Evolutionary conservation across 2,888 invertebrate genomes (phyloP), one percentile per base, ranked within the genome.

Genomic region (Sipunculus nudus): DNA sequence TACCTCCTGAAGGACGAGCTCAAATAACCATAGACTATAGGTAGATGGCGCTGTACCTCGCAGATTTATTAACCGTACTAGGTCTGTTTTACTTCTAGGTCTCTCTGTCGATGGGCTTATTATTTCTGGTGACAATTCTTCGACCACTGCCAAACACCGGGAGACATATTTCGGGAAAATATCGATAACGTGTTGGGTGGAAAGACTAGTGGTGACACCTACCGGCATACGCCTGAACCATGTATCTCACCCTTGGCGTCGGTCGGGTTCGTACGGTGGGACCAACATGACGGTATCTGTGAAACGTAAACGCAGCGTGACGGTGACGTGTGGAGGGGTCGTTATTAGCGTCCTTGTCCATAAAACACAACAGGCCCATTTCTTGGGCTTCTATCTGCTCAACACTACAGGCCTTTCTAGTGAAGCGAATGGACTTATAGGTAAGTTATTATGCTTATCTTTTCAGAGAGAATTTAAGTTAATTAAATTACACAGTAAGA

Each of bases 351-450:
- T 47, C 26, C 26, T 29, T 3, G 19, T 6, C 29, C 31, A 50
- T 25, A 49, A 32, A 25, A n/a, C n/a, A n/a, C n/a, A n/a, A n/a
- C n/a, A n/a, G 32, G 56, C 63, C 39, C 43, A 47, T 40, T 67
- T 54, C 39, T 43, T 67, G 26, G 67, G 67, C 16, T 60, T 67
- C 40, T 67, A 67, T 41, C 28, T 67, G 19, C 41, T 54, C 16
- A 39, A 60, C 28, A 48, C 38, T 25, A 25, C 21, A 1, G 60
- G 60, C 1, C 48, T 67, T 10, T 59, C 65, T 1, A 45, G 45
- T 4, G 25, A 48, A n/a, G 28, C 47, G 19, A 61, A 62, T 45
- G 67, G 67, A 6, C 52, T 67, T 19, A 39, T 67, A 32, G 67
- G 67, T 67, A 50, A 41, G 60, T n/a, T n/a, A n/a, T n/a, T n/a